Percentiles rank a stretch among this genome's conserved stretches.
These are phyloP conservation scores for Malacoctenus gilli DNA, from an alignment of 2,797 vertebrate species.

Conservation along the genomic window DNA sequence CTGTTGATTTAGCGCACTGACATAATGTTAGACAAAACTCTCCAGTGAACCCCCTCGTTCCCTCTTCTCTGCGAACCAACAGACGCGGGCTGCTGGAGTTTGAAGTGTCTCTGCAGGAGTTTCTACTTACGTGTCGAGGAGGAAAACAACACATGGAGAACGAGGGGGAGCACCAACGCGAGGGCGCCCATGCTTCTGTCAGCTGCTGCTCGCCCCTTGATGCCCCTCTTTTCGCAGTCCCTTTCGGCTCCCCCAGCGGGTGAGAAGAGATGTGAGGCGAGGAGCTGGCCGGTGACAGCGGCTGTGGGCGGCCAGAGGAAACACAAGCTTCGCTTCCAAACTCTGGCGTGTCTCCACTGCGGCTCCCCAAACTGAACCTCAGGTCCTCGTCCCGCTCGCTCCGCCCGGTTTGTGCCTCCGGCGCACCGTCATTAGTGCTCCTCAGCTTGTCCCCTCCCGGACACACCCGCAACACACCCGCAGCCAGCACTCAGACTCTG, in stretches of 20 bases:
- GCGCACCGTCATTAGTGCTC: conserved; percentile 60
- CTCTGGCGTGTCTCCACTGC: conserved; percentile 62
- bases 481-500: neutral
- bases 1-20: neutral
- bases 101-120: conserved; percentile 15
- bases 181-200: conserved; percentile 60
- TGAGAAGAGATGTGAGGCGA: conserved; percentile 2
- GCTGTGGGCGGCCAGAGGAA: conserved; percentile 11
- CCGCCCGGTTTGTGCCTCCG: conserved; percentile 82
- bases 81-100: neutral
- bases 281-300: neutral
- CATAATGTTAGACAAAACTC: neutral
- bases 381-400: conserved; percentile 69
- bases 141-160: conserved; percentile 64
- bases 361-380: conserved; percentile 78
- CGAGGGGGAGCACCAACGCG: conserved; percentile 58
- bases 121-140: conserved; percentile 76
- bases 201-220: neutral
- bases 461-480: conserved; percentile 3
- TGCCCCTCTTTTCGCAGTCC: neutral
- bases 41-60: conserved; percentile 10
- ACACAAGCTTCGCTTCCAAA: conserved; percentile 36
- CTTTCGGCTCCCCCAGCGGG: conserved; percentile 1
- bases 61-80: neutral
- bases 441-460: conserved; percentile 48